Evolutionary conservation across 2,888 invertebrate genomes (phyloP).

Genomic region (Oithona nana): DNA sequence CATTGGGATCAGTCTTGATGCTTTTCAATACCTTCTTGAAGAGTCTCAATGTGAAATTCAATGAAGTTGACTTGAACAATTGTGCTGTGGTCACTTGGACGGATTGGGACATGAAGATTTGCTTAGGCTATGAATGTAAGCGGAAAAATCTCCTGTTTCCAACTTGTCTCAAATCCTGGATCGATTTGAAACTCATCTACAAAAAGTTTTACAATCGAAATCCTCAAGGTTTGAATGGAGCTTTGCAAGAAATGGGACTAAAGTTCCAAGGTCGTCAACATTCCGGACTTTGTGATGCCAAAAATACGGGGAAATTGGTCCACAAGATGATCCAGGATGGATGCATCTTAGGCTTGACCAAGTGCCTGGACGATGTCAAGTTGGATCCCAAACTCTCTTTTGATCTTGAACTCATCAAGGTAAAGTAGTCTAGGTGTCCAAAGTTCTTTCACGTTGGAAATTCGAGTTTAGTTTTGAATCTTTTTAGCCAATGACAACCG

Average conservation of each 20-base stretch:
- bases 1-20: conserved; percentile 33
- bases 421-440: not conserved
- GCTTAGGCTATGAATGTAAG: conserved; percentile 37
- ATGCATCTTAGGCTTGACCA: conserved; percentile 34
- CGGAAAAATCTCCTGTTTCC: conserved; percentile 38
- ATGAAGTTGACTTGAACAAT: conserved; percentile 23
- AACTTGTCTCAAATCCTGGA: conserved; percentile 37
- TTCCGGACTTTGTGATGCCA: conserved; percentile 41
- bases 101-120: conserved; percentile 42
- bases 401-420: too few species aligned
- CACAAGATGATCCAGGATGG: conserved; percentile 39
- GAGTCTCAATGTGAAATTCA: conserved; percentile 25
- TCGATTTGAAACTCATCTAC: conserved; percentile 38
- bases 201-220: conserved; percentile 36
- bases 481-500: not conserved
- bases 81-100: conserved; percentile 39
- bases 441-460: not conserved
- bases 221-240: conserved; percentile 36
- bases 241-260: conserved; percentile 37
- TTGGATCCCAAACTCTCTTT: too few species aligned
- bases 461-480: not conserved
- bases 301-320: conserved; percentile 39
- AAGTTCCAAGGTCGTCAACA: conserved; percentile 40
- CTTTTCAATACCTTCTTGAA: conserved; percentile 38
- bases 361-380: too few species aligned